phyloP scores from a whole-genome alignment of 2,888 invertebrate genomes.

The Lithophane socia region DNA sequence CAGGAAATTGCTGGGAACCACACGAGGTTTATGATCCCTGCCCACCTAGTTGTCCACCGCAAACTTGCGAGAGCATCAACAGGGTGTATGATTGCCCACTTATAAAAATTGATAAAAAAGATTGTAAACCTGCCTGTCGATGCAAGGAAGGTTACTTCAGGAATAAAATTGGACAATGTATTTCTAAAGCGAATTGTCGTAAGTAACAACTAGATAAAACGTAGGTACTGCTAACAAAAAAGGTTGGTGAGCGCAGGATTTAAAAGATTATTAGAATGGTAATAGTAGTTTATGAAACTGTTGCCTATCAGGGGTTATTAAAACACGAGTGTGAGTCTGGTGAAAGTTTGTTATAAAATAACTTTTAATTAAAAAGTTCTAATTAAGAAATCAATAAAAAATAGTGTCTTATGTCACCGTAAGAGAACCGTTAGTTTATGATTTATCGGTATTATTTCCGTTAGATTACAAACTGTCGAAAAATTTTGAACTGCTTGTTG shows the following conservation, averaged over 20 bases:
- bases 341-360: not conserved
- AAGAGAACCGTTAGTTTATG: too few relatives aligned
- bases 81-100: conserved; percentile 48
- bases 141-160: conserved; percentile 71
- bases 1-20: conserved; percentile 28
- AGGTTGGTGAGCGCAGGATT: not conserved
- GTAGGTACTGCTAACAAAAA: not conserved
- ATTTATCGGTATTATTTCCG: too few relatives aligned
- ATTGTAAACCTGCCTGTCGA: conserved; percentile 64
- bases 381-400: too few relatives aligned
- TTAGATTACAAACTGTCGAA: too few relatives aligned
- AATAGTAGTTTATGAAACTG: too few relatives aligned
- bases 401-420: too few relatives aligned
- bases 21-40: conserved; percentile 63
- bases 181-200: conserved; percentile 62
- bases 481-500: too few relatives aligned
- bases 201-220: conserved; percentile 40
- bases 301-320: too few relatives aligned
- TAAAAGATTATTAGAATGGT: too few relatives aligned
- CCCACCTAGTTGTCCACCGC: conserved; percentile 65
- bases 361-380: too few relatives aligned
- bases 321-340: not conserved
- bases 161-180: conserved; percentile 65
- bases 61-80: conserved; percentile 65
- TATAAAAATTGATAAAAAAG: not conserved